Conservation (phyloP, 2,797 vertebrate genomes). For the Leptodactylus fallax region DNA sequence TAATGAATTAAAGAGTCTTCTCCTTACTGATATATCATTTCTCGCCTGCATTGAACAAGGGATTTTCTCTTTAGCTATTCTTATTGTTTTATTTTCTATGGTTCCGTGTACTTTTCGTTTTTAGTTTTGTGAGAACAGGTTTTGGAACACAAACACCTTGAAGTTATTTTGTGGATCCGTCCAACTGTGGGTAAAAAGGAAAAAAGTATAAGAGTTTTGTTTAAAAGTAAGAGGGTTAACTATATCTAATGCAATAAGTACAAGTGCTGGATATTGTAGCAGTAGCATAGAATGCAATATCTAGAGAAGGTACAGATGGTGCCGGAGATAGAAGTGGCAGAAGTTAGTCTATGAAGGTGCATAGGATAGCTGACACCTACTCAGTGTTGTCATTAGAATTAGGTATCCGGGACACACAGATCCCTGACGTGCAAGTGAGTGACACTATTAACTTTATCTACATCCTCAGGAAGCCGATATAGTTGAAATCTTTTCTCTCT, state of each 20-base stretch:
- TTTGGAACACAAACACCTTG: constrained; percentile 12
- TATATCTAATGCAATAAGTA: not conserved
- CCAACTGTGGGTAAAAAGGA: not conserved
- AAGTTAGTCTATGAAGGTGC: no score
- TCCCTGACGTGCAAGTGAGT: no score
- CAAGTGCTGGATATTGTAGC: no score
- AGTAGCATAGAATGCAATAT: not conserved
- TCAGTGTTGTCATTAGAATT: no score
- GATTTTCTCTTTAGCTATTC: not conserved
- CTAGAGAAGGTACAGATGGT: no score
- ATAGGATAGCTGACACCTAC: no score
- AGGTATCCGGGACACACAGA: no score
- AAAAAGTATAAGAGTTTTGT: not conserved
- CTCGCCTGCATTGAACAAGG: not conserved
- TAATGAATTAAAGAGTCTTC: constrained; percentile 20
- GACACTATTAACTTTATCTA: no score
- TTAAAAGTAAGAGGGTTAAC: not conserved
- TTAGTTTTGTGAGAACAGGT: not conserved
- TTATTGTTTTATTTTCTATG: not conserved
- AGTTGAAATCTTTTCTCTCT: no score
- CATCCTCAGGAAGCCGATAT: no score
- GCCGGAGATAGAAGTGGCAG: no score
- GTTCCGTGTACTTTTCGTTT: not conserved
- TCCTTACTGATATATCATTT: constrained; percentile 3
- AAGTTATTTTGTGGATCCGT: constrained; percentile 11